Conservation (phyloP, 1,140 invertebrate species). For the Chelonus insularis region DNA sequence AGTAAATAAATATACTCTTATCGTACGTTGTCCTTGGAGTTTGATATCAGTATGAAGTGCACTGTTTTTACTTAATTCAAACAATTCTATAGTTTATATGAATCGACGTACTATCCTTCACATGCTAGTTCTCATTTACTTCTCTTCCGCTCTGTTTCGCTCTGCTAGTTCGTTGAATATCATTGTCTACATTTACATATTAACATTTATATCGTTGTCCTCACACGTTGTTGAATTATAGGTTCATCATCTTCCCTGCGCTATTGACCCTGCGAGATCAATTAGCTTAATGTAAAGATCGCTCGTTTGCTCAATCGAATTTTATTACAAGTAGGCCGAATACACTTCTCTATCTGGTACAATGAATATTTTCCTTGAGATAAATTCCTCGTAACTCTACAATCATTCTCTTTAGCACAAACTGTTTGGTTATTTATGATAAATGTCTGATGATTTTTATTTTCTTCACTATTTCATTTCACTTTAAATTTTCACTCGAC, state of each 20-base stretch:
- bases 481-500: background rate
- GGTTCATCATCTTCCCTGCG: background rate
- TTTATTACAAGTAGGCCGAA: conserved; percentile 9
- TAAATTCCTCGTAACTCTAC: too few relatives aligned
- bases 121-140: background rate
- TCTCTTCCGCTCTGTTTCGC: conserved; percentile 6
- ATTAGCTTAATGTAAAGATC: conserved; percentile 27
- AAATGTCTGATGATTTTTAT: background rate
- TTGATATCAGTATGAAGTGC: background rate
- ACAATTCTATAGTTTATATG: background rate
- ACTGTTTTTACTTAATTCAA: background rate
- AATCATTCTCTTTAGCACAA: background rate
- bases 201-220: background rate
- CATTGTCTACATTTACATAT: background rate
- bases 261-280: conserved; percentile 13
- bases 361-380: background rate
- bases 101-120: background rate
- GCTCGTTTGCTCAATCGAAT: conserved; percentile 21
- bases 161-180: background rate
- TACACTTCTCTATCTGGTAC: background rate
- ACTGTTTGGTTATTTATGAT: too few relatives aligned
- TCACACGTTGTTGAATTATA: background rate
- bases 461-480: background rate
- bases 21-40: background rate
- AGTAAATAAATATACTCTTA: too few relatives aligned